Conservation (phyloP, 1,140 invertebrate genomes). For the Sarcophaga bullata region DNA sequence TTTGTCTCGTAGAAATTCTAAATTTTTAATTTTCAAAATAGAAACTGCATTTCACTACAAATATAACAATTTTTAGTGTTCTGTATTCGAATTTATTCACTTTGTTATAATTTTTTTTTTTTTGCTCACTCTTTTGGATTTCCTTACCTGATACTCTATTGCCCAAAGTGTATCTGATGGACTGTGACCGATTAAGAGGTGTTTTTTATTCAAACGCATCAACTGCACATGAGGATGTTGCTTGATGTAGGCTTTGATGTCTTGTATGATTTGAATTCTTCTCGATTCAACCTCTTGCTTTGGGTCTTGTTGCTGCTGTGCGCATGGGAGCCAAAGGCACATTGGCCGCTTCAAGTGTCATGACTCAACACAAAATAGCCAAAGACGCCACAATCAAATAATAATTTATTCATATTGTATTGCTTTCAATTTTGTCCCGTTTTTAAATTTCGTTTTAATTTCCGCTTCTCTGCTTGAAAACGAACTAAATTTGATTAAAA, state of each 20-base stretch:
- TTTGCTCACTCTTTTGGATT: neutral
- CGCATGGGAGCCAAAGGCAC: neutral
- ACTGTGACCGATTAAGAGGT: conserved; percentile 2
- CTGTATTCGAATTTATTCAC: no score
- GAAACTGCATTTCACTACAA: no score
- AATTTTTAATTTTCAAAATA: no score
- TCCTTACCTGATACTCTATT: conserved; percentile 53
- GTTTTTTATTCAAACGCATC: conserved; percentile 45
- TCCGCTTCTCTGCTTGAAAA: conserved; percentile 30
- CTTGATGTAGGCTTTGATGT: conserved; percentile 52
- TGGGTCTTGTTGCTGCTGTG: neutral
- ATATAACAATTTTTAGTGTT: no score
- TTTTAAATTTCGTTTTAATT: conserved; percentile 6
- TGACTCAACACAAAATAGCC: neutral
- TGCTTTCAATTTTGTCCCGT: neutral
- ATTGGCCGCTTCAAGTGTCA: neutral
- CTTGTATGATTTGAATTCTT: conserved; percentile 50
- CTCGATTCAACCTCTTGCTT: conserved; percentile 36
- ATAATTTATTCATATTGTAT: conserved; percentile 8
- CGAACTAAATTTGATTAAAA: neutral
- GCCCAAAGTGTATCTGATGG: conserved; percentile 55
- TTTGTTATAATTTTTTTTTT: neutral
- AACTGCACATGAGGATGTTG: conserved; percentile 54
- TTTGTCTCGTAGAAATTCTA: no score
- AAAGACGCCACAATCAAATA: neutral